Evolutionary conservation across 2,888 invertebrate genomes (phyloP), one percentile per base, ranked within the genome.

Genomic region (Allygus modestus): DNA sequence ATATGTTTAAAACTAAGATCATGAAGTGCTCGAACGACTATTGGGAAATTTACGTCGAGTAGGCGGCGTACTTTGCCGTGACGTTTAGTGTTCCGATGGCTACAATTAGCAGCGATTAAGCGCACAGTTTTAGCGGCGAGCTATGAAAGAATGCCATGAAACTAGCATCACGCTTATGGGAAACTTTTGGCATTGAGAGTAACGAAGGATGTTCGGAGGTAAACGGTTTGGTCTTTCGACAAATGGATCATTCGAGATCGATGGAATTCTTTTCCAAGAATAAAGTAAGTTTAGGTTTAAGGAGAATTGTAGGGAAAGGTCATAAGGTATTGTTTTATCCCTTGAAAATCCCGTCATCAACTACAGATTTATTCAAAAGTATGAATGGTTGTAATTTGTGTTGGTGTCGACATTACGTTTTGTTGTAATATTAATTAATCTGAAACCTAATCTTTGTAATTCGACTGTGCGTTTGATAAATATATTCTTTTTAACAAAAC

Each of bases 211-310:
- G 31, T 28, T 23, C 28, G 11, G 23, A n/a, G 65, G 23, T 58
- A 58, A 58, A 23, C 23, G 58, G 58, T 51, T 51, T 23, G 58
- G 58, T 58, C 58, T 58, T 58, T 58, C 58, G 20, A 58, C 58
- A 58, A 58, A 58, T 26, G 58, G 58, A 58, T 58, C 20, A 58
- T 58, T 23, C 23, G 1, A 9, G 28, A 65, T 28, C 65, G 65
- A 65, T 65, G 65, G 28, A 4, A 28, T 65, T 65, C 65, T 65
- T 58, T 46, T 4, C 4, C 7, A 58, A 23, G 58, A 58, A 58
- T 23, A 23, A 23, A 58, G 58, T 58, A 12, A 1, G n/a, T 12
- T 46, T n/a, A n/a, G n/a, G n/a, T n/a, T n/a, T n/a, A n/a, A n/a
- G n/a, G n/a, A n/a, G n/a, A n/a, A n/a, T n/a, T n/a, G n/a, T n/a